A percentile compares a stretch with the other conserved stretches of the same genome.
Conservation (phyloP, 2,113 vertebrate species). For the Suncus etruscus region DNA sequence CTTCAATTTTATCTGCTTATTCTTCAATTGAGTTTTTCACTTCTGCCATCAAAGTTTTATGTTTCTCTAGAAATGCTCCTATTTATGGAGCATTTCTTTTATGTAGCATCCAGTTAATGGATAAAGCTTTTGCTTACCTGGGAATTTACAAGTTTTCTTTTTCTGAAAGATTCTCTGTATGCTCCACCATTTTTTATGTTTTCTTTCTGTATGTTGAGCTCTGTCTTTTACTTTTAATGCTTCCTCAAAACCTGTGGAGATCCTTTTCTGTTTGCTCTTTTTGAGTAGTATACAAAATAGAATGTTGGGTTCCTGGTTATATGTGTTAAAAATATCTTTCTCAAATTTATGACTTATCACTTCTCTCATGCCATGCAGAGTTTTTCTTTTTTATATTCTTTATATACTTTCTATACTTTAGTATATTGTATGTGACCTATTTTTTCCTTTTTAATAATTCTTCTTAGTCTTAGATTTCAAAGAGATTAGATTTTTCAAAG, state of each 20-base stretch:
- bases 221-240: constrained; percentile 1
- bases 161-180: background rate
- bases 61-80: constrained; percentile 9
- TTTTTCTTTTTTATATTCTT: background rate
- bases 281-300: background rate
- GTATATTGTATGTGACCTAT: background rate
- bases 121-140: background rate
- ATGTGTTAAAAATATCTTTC: background rate
- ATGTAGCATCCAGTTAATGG: background rate
- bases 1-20: constrained; percentile 41
- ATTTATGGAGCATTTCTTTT: constrained; percentile 34
- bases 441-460: constrained; percentile 15
- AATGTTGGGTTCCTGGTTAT: background rate
- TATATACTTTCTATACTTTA: background rate
- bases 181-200: background rate
- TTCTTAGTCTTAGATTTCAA: constrained; percentile 23
- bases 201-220: background rate
- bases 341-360: constrained; percentile 16
- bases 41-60: background rate
- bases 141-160: constrained; percentile 38
- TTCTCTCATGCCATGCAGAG: constrained; percentile 15
- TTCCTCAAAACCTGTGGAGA: constrained; percentile 25
- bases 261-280: background rate
- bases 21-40: background rate
- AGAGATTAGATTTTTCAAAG: background rate